These are phyloP conservation scores for Empidonax alnorum DNA, from an alignment of 2,113 vertebrate species.

Conservation along the genomic window DNA sequence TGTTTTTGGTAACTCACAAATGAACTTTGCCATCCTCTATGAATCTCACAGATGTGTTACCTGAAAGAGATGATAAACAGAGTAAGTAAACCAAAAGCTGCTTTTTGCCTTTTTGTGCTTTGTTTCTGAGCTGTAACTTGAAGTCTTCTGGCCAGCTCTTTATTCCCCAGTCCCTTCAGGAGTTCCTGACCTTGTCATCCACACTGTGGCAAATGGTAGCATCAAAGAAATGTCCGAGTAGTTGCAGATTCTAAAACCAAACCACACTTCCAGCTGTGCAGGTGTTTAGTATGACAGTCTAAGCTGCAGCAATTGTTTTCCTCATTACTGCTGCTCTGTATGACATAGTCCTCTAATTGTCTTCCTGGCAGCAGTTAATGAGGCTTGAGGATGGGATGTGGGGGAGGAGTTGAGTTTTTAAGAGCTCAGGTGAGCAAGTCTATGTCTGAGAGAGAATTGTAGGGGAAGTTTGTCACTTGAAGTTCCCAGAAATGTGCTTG, in stretches of 20 bases:
- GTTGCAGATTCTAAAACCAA: background rate
- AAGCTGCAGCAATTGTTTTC: background rate
- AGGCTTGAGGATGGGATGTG: background rate
- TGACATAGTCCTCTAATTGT: background rate
- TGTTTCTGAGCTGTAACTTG: background rate
- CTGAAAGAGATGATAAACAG: background rate
- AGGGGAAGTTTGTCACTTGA: background rate
- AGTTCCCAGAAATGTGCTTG: background rate
- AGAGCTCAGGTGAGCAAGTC: background rate
- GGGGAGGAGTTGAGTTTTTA: background rate
- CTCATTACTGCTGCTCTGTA: background rate
- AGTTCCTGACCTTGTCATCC: background rate
- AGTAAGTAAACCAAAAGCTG: background rate
- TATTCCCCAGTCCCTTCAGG: background rate
- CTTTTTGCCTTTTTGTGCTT: background rate
- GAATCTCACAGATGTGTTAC: background rate
- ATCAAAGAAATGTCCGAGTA: background rate
- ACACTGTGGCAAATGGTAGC: background rate
- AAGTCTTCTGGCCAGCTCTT: background rate
- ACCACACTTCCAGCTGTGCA: background rate
- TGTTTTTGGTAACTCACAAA: background rate
- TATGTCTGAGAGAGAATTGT: background rate
- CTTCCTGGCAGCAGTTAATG: background rate
- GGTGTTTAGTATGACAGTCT: background rate
- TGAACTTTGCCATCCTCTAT: background rate